Evolutionary conservation across 2,113 vertebrate species (phyloP).

Genomic region (Murina feae): DNA sequence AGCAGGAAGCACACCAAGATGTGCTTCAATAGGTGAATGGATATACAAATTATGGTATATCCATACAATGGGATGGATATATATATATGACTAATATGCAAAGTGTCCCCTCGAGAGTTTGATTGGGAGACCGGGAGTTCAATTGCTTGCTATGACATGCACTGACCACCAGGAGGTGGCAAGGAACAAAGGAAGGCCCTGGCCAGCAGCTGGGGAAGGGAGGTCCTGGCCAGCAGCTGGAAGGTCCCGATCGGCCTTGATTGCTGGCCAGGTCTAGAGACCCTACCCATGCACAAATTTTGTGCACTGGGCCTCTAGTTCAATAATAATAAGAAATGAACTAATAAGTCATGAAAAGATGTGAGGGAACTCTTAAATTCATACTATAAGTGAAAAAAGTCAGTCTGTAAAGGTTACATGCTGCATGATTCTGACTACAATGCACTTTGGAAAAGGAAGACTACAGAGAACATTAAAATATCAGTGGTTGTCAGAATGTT

Average conservation of each 20-base stretch:
- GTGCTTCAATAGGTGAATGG: neutral
- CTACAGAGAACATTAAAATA: neutral
- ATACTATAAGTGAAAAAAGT: neutral
- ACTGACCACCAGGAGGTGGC: no score
- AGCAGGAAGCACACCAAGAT: neutral
- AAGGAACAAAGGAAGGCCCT: no score
- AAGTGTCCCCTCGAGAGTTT: no score
- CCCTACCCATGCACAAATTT: no score
- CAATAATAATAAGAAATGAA: neutral
- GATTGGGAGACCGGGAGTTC: no score
- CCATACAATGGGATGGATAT: neutral
- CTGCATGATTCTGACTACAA: neutral
- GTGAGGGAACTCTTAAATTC: neutral
- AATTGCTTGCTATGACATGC: no score
- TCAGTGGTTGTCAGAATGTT: neutral
- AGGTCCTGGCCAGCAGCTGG: no score
- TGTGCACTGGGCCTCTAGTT: no score
- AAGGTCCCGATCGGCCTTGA: no score
- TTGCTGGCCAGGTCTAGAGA: no score
- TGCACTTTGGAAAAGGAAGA: neutral
- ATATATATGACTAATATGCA: no score
- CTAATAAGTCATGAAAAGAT: neutral
- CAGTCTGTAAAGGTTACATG: neutral
- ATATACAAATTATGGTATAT: neutral
- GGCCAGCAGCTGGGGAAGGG: no score